A percentile compares a stretch with the other conserved stretches of the same genome.
phyloP scores from a whole-genome alignment of 2,888 invertebrate species.

The Ochlodes sylvanus region DNA sequence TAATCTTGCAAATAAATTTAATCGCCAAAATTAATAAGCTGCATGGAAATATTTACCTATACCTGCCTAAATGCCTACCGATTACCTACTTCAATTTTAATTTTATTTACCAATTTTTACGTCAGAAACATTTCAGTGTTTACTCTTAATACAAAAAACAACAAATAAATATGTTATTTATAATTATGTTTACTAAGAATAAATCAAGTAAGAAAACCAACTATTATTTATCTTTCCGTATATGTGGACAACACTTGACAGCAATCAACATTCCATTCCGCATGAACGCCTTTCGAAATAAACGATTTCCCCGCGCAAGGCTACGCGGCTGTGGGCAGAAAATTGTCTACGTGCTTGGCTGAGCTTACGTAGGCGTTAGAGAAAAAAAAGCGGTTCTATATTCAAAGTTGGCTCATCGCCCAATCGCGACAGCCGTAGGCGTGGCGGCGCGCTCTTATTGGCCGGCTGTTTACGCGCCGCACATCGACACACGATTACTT shows the following conservation, averaged over 20 bases:
- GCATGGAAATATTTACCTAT: too few species aligned
- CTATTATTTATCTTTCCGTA: too few species aligned
- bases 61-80: too few species aligned
- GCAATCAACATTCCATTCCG: conserved; percentile 17
- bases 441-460: conserved; percentile 73
- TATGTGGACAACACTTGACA: neutral
- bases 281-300: conserved; percentile 39
- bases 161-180: too few species aligned
- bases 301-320: conserved; percentile 44
- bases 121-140: too few species aligned
- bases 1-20: too few species aligned
- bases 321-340: conserved; percentile 42
- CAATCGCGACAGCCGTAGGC: conserved; percentile 79
- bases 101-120: too few species aligned
- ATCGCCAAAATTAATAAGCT: too few species aligned
- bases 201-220: too few species aligned
- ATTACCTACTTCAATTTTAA: too few species aligned
- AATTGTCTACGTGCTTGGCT: conserved; percentile 50
- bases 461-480: conserved; percentile 53
- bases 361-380: conserved; percentile 81
- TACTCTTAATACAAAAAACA: too few species aligned
- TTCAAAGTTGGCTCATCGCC: conserved; percentile 76
- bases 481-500: conserved; percentile 65
- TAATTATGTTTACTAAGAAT: too few species aligned
- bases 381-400: conserved; percentile 81